Percentiles rank a stretch among this genome's conserved stretches.
Evolutionary conservation across 2,797 vertebrate species (phyloP).

Genomic region (Danio tinwini): DNA sequence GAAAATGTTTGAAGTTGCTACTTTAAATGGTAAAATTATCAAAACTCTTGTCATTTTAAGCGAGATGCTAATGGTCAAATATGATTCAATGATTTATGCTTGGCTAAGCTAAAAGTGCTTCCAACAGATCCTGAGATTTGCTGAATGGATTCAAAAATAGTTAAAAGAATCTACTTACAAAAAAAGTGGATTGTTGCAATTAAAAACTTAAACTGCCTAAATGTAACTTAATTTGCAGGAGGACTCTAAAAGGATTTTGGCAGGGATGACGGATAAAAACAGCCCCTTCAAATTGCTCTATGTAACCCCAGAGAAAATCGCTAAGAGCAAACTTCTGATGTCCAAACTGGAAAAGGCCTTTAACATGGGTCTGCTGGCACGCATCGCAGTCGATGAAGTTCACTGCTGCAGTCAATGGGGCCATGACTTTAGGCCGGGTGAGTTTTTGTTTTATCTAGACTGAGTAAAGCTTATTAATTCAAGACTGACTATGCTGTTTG

Average conservation of each 20-base stretch:
- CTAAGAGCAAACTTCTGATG: slow-evolving; percentile 97
- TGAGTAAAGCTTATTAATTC: neutral
- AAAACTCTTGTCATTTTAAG: too few species aligned
- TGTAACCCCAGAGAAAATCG: slow-evolving; percentile 96
- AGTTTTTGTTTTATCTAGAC: slow-evolving; percentile 14
- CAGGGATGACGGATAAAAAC: slow-evolving; percentile 82
- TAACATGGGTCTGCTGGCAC: slow-evolving; percentile 80
- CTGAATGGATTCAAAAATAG: too few species aligned
- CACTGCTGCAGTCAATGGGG: slow-evolving; percentile 99
- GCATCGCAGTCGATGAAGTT: slow-evolving; percentile 93
- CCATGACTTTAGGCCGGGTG: slow-evolving; percentile 97
- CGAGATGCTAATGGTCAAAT: too few species aligned
- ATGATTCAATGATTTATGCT: too few species aligned
- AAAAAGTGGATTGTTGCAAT: too few species aligned
- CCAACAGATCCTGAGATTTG: too few species aligned
- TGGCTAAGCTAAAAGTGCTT: too few species aligned
- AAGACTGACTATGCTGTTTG: neutral
- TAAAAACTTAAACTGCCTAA: neutral
- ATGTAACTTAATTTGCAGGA: slow-evolving; percentile 74
- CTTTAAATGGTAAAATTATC: too few species aligned
- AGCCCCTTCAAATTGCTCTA: slow-evolving; percentile 90
- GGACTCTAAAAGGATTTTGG: slow-evolving; percentile 86
- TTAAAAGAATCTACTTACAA: too few species aligned
- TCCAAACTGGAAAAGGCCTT: slow-evolving; percentile 95
- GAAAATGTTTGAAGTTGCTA: too few species aligned